These are phyloP conservation scores for human (Homo sapiens) DNA, from an alignment of 2,113 vertebrate genomes.

Conservation along the genomic window DNA sequence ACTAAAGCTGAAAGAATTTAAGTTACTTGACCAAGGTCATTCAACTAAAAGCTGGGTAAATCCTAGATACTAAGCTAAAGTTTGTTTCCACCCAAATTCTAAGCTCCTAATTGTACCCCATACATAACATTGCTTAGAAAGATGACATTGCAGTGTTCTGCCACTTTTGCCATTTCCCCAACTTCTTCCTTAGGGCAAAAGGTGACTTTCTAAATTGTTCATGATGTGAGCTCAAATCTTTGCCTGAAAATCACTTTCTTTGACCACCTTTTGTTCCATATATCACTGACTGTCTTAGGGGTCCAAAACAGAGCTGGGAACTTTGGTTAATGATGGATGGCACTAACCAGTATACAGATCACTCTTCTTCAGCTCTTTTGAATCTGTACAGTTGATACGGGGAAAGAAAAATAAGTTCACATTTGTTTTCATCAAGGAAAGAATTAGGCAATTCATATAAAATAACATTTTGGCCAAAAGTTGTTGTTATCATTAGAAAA, in stretches of 20 bases:
- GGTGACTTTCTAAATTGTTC: background rate
- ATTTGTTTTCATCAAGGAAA: conserved; percentile 21
- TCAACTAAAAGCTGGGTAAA: background rate
- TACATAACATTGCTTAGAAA: background rate
- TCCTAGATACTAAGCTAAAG: background rate
- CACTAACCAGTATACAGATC: background rate
- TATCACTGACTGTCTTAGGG: background rate
- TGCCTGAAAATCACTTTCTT: conserved; percentile 14
- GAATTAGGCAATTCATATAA: background rate
- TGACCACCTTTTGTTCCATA: background rate
- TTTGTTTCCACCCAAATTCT: background rate
- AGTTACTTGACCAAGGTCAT: background rate
- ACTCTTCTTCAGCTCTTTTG: background rate
- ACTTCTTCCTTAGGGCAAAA: background rate
- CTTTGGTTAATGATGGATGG: conserved; percentile 10
- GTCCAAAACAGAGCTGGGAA: conserved; percentile 15
- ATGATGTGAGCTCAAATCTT: background rate
- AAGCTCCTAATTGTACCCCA: background rate
- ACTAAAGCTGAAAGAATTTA: background rate
- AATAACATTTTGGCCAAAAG: background rate
- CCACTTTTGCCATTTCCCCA: background rate
- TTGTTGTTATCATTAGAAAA: background rate
- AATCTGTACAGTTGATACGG: conserved; percentile 41
- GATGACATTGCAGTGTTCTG: background rate
- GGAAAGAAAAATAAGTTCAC: background rate